phyloP scores from a whole-genome alignment of 1,140 invertebrate species.

The Leptopilina clavipes region DNA sequence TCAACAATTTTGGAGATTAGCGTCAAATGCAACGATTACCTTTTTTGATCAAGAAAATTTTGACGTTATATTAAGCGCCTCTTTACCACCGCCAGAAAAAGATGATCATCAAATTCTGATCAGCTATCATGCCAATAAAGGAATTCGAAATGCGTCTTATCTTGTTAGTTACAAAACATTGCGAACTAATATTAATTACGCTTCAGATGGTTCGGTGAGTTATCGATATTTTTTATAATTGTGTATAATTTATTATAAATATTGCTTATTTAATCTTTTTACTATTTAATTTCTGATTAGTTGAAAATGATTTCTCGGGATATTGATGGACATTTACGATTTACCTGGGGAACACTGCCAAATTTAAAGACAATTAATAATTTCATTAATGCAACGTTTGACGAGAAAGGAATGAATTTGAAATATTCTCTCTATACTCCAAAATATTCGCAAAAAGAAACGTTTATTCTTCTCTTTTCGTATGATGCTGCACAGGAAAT shows the following conservation, averaged over 20 bases:
- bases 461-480: conserved; percentile 65
- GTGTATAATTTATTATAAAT: conserved; percentile 19
- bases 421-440: conserved; percentile 74
- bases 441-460: conserved; percentile 70
- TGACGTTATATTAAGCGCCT: conserved; percentile 75
- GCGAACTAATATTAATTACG: conserved; percentile 70
- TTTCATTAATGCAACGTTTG: conserved; percentile 69
- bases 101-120: conserved; percentile 78
- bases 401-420: conserved; percentile 67
- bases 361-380: conserved; percentile 67
- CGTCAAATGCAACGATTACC: conserved; percentile 76
- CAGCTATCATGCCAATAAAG: conserved; percentile 68
- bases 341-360: conserved; percentile 69
- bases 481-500: conserved; percentile 61
- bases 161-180: conserved; percentile 74
- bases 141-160: conserved; percentile 66
- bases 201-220: conserved; percentile 68
- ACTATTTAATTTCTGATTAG: conserved; percentile 42
- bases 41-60: conserved; percentile 72
- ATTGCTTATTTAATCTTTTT: conserved; percentile 31
- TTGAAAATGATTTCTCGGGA: conserved; percentile 58
- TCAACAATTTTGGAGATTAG: conserved; percentile 75
- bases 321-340: conserved; percentile 72
- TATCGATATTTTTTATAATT: conserved; percentile 40
- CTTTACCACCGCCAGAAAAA: conserved; percentile 78